Conservation (phyloP, 2,113 vertebrate species). For the Sphyrna mokarran region DNA sequence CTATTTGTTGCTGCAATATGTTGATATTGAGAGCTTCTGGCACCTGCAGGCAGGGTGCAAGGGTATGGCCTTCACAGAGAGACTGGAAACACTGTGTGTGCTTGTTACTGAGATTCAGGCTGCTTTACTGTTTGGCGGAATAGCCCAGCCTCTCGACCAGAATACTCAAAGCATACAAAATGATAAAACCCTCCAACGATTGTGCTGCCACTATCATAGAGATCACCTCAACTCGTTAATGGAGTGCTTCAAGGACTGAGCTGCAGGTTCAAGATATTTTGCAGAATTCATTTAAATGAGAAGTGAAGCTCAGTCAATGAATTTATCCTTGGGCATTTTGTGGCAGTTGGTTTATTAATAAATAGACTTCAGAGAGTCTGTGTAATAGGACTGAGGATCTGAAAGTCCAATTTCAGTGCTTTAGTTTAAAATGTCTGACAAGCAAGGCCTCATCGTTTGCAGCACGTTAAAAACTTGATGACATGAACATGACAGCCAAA, state of each 20-base stretch:
- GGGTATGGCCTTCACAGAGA: too few species aligned
- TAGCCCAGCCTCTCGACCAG: too few species aligned
- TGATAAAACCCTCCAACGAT: not conserved
- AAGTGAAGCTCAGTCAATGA: not conserved
- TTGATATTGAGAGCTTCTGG: too few species aligned
- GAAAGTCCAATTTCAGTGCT: not conserved
- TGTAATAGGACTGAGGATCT: not conserved
- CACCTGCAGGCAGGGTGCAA: too few species aligned
- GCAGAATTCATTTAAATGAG: not conserved
- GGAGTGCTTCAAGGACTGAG: not conserved
- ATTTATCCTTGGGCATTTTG: not conserved
- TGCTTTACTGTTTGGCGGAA: too few species aligned
- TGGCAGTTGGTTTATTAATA: not conserved
- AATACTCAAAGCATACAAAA: not conserved
- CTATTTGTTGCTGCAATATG: too few species aligned
- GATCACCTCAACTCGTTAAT: not conserved
- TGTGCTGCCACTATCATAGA: not conserved
- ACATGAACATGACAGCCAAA: not conserved
- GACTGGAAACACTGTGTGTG: too few species aligned
- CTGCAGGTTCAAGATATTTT: not conserved
- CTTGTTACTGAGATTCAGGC: too few species aligned
- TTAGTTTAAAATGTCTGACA: not conserved
- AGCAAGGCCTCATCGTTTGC: not conserved
- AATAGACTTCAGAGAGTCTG: not conserved
- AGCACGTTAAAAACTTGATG: not conserved